Percentiles rank a stretch among this genome's conserved stretches.
Evolutionary conservation across 2,113 vertebrate species (phyloP).

Genomic region (Azemiops feae): DNA sequence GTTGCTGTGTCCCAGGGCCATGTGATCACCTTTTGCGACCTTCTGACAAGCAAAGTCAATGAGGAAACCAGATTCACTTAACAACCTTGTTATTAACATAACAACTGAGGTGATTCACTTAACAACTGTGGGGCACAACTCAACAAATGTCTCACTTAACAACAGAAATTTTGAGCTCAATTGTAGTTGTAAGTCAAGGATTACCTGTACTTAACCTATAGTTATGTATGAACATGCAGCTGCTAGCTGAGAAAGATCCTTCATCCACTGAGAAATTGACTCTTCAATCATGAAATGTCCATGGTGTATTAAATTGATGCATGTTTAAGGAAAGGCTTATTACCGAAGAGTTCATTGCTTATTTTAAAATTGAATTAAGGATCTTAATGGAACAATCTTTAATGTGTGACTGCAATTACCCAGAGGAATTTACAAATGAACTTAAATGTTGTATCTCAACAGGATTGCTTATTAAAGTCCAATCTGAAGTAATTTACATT

Average conservation of each 20-base stretch:
- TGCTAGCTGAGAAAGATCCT: neutral
- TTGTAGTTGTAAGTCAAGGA: neutral
- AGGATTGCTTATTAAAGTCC: neutral
- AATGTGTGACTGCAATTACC: neutral
- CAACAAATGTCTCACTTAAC: neutral
- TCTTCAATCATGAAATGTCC: neutral
- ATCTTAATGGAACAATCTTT: neutral
- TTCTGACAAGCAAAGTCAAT: neutral
- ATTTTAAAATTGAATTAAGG: neutral
- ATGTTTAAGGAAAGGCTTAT: neutral
- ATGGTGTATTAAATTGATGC: neutral
- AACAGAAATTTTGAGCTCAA: neutral
- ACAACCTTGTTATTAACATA: neutral
- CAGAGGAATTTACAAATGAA: neutral
- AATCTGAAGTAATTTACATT: slow-evolving; percentile 25
- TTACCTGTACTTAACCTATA: slow-evolving; percentile 46
- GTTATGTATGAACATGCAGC: neutral
- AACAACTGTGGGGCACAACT: neutral
- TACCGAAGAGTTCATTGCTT: neutral
- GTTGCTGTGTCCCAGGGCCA: neutral
- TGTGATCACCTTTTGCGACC: neutral
- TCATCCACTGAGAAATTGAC: neutral
- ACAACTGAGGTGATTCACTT: neutral
- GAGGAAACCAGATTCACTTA: neutral
- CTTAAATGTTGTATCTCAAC: neutral